A percentile compares a stretch with the other conserved stretches of the same genome.
phyloP scores from a whole-genome alignment of 2,113 vertebrate species.

The Sinocyclocheilus anshuiensis region DNA sequence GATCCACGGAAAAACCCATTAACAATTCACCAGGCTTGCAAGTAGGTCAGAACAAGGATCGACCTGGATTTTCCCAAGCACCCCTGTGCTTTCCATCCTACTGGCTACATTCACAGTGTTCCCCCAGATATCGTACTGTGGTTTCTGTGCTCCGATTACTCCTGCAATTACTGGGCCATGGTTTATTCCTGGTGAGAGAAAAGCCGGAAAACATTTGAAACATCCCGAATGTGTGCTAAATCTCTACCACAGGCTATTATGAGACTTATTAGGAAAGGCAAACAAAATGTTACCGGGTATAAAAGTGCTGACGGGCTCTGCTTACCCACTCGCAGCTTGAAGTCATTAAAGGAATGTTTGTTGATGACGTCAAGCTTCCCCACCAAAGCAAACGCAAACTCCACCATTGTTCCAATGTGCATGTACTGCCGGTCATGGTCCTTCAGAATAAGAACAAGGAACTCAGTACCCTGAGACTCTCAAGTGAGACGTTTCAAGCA shows the following conservation, averaged over 20 bases:
- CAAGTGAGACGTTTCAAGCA: not conserved
- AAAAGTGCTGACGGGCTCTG: not conserved
- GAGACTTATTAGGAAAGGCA: not conserved
- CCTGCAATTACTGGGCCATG: constrained; percentile 96
- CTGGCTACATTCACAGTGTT: constrained; percentile 98
- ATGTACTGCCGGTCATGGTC: constrained; percentile 94
- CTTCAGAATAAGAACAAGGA: constrained; percentile 66
- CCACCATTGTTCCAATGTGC: constrained; percentile 98
- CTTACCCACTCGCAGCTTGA: constrained; percentile 92
- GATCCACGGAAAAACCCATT: not conserved
- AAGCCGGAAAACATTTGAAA: constrained; percentile 21
- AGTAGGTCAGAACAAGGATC: constrained; percentile 8
- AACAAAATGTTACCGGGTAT: not conserved
- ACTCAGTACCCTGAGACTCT: not conserved
- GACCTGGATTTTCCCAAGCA: constrained; percentile 97
- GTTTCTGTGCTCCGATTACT: constrained; percentile 96
- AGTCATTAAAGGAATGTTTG: constrained; percentile 98
- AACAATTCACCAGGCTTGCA: not conserved
- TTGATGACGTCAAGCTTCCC: constrained; percentile 96
- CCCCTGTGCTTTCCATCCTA: constrained; percentile 96
- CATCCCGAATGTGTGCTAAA: not conserved
- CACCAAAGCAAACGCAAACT: constrained; percentile 95
- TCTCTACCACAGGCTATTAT: not conserved
- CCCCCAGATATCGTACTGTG: constrained; percentile 98
- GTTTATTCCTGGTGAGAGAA: constrained; percentile 84